Percentiles rank a stretch among this genome's conserved stretches.
Evolutionary conservation across 2,797 vertebrate genomes (phyloP).

Genomic region (Periparus ater): DNA sequence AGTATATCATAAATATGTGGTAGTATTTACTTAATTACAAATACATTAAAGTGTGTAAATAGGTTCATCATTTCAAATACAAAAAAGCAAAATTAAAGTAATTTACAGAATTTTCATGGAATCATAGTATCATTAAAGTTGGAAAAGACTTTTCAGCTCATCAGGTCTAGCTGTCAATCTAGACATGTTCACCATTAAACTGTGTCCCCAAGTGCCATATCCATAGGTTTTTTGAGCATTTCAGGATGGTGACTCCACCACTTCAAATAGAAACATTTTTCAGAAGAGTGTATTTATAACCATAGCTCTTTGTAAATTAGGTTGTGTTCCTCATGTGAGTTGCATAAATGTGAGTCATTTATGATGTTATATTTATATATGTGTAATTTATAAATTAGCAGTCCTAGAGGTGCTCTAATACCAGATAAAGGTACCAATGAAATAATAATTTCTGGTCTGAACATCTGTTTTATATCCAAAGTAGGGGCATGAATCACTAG

Average conservation of each 20-base stretch:
- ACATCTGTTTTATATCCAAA: background rate
- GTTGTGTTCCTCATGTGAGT: background rate
- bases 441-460: background rate
- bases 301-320: background rate
- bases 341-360: background rate
- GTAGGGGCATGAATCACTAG: background rate
- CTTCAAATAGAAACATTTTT: background rate
- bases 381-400: background rate
- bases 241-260: background rate
- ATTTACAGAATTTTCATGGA: background rate
- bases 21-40: background rate
- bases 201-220: background rate
- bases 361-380: background rate
- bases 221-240: background rate
- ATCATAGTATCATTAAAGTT: background rate
- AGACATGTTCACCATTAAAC: background rate
- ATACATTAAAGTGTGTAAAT: background rate
- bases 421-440: background rate
- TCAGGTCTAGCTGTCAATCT: background rate
- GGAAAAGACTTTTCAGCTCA: background rate
- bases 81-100: background rate
- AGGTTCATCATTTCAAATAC: background rate
- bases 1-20: background rate
- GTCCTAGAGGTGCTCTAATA: background rate
- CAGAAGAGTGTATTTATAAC: background rate